These are phyloP conservation scores for Amphipyra tragopoginis DNA, from an alignment of 2,888 invertebrate species.

Conservation along the genomic window DNA sequence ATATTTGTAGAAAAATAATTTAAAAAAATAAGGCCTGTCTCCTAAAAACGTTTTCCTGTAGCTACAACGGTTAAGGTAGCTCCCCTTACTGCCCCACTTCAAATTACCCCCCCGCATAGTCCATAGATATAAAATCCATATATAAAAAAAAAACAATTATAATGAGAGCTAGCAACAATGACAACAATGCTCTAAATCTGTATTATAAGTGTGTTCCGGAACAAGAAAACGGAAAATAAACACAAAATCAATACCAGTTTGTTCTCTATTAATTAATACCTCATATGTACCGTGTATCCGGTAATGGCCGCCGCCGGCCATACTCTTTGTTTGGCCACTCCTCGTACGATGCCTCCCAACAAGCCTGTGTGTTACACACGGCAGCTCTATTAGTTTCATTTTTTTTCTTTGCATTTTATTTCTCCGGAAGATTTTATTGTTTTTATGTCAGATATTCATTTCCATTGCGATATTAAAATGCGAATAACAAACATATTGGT, in stretches of 20 bases:
- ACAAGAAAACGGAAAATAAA: neutral
- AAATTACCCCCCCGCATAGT: no score
- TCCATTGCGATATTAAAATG: constrained; percentile 14
- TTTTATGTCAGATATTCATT: constrained; percentile 10
- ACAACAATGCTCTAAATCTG: no score
- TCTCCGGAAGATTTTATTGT: constrained; percentile 9
- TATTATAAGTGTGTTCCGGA: no score
- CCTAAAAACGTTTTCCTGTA: no score
- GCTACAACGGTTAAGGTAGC: no score
- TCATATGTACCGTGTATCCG: constrained; percentile 3
- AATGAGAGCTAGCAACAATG: no score
- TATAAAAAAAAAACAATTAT: no score
- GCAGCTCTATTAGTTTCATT: constrained; percentile 12
- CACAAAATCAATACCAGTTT: neutral
- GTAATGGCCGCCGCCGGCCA: neutral
- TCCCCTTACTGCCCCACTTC: no score
- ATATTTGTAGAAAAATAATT: no score
- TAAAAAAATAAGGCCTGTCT: no score
- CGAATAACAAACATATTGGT: neutral
- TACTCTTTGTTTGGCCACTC: neutral
- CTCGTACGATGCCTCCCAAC: neutral
- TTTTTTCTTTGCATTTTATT: constrained; percentile 5
- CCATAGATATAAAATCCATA: no score
- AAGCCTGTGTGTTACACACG: neutral
- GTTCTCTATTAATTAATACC: constrained; percentile 26